phyloP scores from a whole-genome alignment of 2,797 vertebrate genomes.

The Diceros bicornis region DNA sequence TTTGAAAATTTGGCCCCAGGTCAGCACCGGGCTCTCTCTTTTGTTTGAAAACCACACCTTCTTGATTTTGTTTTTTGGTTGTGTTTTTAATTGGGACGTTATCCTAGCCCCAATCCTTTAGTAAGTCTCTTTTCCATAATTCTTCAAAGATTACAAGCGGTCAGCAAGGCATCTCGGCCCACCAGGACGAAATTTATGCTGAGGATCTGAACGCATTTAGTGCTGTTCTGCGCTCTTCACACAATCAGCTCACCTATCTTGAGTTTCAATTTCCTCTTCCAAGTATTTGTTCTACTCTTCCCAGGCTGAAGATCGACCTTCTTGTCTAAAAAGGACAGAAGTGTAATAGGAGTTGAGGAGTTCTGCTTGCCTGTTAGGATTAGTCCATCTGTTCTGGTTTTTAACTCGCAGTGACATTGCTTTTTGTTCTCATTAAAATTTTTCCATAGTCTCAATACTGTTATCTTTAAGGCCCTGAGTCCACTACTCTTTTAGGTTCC shows the following conservation, averaged over 20 bases:
- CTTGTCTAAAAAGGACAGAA: constrained; percentile 67
- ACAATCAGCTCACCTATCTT: constrained; percentile 78
- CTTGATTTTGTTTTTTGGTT: neutral
- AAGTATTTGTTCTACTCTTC: constrained; percentile 70
- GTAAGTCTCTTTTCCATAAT: neutral
- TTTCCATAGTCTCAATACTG: neutral
- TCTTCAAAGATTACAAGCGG: constrained; percentile 38
- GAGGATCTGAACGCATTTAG: constrained; percentile 68
- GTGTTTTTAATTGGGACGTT: constrained; percentile 2
- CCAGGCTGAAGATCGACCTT: constrained; percentile 64
- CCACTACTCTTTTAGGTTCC: neutral
- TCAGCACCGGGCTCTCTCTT: neutral
- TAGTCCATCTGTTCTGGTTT: constrained; percentile 31
- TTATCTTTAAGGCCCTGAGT: neutral
- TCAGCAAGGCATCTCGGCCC: neutral
- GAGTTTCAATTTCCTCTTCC: constrained; percentile 85
- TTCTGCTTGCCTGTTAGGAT: constrained; percentile 31
- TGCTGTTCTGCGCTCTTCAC: neutral
- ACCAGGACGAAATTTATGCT: neutral
- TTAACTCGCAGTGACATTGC: neutral
- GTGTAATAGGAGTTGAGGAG: constrained; percentile 55
- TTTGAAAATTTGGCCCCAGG: neutral
- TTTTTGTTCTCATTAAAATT: constrained; percentile 47
- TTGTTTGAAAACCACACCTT: neutral
- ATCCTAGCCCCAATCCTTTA: neutral